A percentile compares a stretch with the other conserved stretches of the same genome.
Evolutionary conservation across 2,888 invertebrate species (phyloP).

Genomic region (Dynastes maya): DNA sequence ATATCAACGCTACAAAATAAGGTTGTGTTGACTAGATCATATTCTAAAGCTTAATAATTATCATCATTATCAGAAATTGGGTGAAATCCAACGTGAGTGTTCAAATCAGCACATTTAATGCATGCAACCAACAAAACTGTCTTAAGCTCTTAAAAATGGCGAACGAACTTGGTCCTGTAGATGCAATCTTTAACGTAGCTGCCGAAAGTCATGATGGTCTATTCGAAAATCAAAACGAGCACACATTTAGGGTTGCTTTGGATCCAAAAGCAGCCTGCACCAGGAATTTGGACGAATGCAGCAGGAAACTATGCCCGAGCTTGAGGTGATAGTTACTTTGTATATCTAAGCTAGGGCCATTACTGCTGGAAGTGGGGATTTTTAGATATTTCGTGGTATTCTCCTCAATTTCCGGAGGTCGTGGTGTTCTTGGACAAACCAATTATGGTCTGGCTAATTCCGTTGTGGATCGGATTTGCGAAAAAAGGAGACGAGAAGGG

Average conservation of each 20-base stretch:
- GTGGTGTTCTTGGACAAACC: constrained; percentile 93
- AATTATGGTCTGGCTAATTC: constrained; percentile 93
- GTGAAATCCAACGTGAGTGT: constrained; percentile 79
- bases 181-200: constrained; percentile 92
- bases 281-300: constrained; percentile 79
- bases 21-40: constrained; percentile 68
- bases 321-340: constrained; percentile 34
- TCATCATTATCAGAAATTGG: constrained; percentile 75
- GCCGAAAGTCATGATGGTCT: constrained; percentile 74
- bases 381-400: constrained; percentile 87
- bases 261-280: constrained; percentile 86
- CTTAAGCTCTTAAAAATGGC: constrained; percentile 79
- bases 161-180: constrained; percentile 78
- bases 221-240: constrained; percentile 83
- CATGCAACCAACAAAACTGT: constrained; percentile 81
- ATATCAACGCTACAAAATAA: constrained; percentile 84
- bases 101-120: constrained; percentile 80
- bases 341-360: too few species aligned
- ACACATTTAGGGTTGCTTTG: constrained; percentile 79
- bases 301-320: constrained; percentile 60
- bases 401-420: constrained; percentile 92
- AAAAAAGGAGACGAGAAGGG: constrained; percentile 69
- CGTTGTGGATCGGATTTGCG: constrained; percentile 89
- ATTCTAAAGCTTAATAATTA: background rate
- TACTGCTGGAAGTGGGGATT: too few species aligned